These are phyloP conservation scores for Oryzias sinensis DNA, from an alignment of 2,797 vertebrate species.

Conservation along the genomic window DNA sequence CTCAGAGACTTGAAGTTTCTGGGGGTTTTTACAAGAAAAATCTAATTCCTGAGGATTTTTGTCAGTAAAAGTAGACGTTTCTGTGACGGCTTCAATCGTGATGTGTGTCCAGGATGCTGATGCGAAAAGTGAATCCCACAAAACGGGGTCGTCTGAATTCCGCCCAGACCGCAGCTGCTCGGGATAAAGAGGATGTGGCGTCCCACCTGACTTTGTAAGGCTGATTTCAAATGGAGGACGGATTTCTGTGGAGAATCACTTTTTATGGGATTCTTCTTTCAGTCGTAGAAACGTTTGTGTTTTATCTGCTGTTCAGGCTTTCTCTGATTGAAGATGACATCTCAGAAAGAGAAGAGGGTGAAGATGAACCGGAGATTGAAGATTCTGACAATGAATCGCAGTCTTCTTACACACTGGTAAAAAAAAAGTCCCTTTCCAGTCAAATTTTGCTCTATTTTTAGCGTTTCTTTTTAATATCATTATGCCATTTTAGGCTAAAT, in stretches of 20 bases:
- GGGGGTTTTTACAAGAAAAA: no score
- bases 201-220: constrained; percentile 72
- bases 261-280: no score
- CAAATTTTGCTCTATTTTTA: no score
- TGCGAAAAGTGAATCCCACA: constrained; percentile 38
- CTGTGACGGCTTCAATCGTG: not conserved
- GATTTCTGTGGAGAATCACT: not conserved
- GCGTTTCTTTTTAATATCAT: no score
- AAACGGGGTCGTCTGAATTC: constrained; percentile 16
- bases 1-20: no score
- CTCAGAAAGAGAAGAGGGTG: constrained; percentile 44
- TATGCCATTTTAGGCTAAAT: no score
- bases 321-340: constrained; percentile 71
- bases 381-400: constrained; percentile 64
- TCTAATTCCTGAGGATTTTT: not conserved
- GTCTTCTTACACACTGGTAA: constrained; percentile 55
- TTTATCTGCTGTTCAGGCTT: constrained; percentile 54
- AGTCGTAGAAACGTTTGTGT: no score
- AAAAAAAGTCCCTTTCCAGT: not conserved
- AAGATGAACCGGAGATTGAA: constrained; percentile 59
- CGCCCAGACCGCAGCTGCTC: not conserved
- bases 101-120: constrained; percentile 37
- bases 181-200: constrained; percentile 47
- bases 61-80: not conserved
- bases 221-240: not conserved